Conservation (phyloP, 1,140 invertebrate genomes). For the Diuraphis noxia region DNA sequence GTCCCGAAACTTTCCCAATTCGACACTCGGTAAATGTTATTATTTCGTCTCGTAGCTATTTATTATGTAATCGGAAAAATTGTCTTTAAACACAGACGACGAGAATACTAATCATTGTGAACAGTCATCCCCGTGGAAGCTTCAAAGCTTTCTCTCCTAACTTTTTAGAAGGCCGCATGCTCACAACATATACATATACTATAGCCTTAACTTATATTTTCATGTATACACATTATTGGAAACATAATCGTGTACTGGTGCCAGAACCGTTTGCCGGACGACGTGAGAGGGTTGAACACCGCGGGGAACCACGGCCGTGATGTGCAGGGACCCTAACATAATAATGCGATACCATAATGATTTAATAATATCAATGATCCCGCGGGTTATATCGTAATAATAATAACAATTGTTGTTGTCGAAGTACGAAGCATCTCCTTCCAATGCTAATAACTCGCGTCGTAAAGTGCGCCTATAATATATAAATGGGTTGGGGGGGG, state of each 20-base stretch:
- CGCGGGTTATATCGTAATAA: not conserved
- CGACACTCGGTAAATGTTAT: not conserved
- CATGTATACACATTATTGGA: not conserved
- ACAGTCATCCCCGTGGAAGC: not conserved
- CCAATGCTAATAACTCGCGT: not conserved
- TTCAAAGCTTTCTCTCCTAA: not conserved
- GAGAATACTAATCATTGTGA: not conserved
- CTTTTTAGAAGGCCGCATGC: not conserved
- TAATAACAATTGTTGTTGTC: not conserved
- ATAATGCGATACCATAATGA: not conserved
- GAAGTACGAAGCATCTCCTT: not conserved
- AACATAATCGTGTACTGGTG: not conserved
- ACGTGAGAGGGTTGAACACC: not conserved
- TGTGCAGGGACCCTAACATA: too few relatives aligned
- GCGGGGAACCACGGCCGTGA: too few relatives aligned
- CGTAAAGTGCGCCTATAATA: not conserved
- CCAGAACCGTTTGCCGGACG: not conserved
- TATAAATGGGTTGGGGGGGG: too few relatives aligned
- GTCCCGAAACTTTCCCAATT: not conserved
- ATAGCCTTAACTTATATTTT: not conserved
- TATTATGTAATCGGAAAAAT: not conserved
- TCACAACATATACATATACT: not conserved
- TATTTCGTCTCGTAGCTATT: not conserved
- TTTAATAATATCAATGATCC: not conserved
- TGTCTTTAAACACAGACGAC: not conserved